phyloP scores from a whole-genome alignment of 2,797 vertebrate genomes.

The Darevskia mixta region DNA sequence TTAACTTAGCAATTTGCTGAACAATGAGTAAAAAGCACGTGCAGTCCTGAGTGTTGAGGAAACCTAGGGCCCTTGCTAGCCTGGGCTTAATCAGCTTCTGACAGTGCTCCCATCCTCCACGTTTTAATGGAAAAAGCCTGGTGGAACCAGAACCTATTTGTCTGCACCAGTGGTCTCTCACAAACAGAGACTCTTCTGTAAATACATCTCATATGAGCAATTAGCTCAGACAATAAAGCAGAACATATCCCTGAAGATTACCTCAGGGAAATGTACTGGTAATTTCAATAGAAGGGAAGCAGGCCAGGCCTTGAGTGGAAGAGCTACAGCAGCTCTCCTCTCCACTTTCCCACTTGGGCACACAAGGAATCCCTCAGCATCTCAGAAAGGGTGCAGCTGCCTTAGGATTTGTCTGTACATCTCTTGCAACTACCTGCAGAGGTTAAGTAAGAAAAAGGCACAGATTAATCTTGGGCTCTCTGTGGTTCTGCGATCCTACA shows the following conservation, averaged over 20 bases:
- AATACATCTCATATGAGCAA: slow-evolving; percentile 69
- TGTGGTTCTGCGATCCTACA: slow-evolving; percentile 28
- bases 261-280: slow-evolving; percentile 19
- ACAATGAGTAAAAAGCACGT: neutral
- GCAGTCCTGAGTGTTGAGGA: rapidly evolving
- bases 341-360: neutral
- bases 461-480: slow-evolving; percentile 18
- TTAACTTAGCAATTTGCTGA: rapidly evolving
- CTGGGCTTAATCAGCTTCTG: neutral
- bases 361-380: slow-evolving; percentile 14
- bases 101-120: slow-evolving; percentile 55
- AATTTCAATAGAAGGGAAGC: neutral
- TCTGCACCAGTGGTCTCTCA: slow-evolving; percentile 50
- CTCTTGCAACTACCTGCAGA: slow-evolving; percentile 6
- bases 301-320: slow-evolving; percentile 1
- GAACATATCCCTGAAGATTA: neutral
- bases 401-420: rapidly evolving
- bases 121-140: slow-evolving; percentile 59
- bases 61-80: neutral
- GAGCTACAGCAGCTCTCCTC: neutral
- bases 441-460: neutral
- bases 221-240: slow-evolving; percentile 48
- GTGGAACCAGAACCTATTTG: slow-evolving; percentile 70
- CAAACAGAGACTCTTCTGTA: slow-evolving; percentile 59
- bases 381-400: neutral